These are phyloP conservation scores for Macaca fascicularis DNA, from an alignment of 2,113 vertebrate species.

Conservation along the genomic window DNA sequence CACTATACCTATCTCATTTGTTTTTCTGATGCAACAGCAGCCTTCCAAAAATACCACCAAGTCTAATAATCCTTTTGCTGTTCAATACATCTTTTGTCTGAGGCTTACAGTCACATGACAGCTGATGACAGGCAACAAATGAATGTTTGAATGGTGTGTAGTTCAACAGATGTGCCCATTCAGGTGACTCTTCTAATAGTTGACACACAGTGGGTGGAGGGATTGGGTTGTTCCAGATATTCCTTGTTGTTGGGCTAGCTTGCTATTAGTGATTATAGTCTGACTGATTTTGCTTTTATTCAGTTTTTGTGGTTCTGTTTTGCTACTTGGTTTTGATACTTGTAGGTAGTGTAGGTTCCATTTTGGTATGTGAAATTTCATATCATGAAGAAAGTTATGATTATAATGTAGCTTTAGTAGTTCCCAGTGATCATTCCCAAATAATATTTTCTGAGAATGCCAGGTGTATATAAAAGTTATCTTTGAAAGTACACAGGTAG, in stretches of 20 bases:
- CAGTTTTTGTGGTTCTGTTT: slow-evolving; percentile 23
- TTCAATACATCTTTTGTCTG: slow-evolving; percentile 54
- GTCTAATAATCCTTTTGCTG: slow-evolving; percentile 43
- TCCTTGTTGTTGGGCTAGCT: background rate
- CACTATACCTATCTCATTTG: background rate
- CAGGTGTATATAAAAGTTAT: background rate
- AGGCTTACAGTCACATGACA: slow-evolving; percentile 27
- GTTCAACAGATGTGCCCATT: slow-evolving; percentile 35
- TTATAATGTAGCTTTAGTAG: slow-evolving; percentile 34
- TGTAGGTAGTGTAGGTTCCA: background rate
- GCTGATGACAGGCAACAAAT: slow-evolving; percentile 44
- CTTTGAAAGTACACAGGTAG: slow-evolving; percentile 4
- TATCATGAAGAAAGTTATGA: background rate
- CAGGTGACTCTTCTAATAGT: slow-evolving; percentile 35
- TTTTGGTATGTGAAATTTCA: slow-evolving; percentile 43
- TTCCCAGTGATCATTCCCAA: slow-evolving; percentile 41
- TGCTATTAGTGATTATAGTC: background rate
- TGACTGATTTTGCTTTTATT: background rate
- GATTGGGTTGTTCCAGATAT: background rate
- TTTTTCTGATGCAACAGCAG: slow-evolving; percentile 1
- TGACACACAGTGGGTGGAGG: background rate
- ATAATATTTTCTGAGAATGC: slow-evolving; percentile 31
- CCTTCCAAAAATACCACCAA: slow-evolving; percentile 7
- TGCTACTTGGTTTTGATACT: slow-evolving; percentile 20
- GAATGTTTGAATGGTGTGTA: slow-evolving; percentile 55